phyloP scores from a whole-genome alignment of 1,140 invertebrate species.

The Laupala kohalensis region DNA sequence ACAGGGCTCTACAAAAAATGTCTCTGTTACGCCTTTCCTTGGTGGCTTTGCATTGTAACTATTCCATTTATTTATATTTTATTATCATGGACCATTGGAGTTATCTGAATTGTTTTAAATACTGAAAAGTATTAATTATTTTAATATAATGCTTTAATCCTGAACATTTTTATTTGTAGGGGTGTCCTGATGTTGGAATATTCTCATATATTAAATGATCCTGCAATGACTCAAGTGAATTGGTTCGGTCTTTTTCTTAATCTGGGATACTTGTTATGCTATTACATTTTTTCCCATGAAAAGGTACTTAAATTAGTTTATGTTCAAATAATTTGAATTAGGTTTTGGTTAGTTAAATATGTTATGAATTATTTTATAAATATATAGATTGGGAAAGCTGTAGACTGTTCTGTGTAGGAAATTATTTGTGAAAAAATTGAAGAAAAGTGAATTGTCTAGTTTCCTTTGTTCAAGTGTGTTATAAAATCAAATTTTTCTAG shows the following conservation, averaged over 20 bases:
- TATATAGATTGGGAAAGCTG: background rate
- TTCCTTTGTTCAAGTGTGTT: too few relatives aligned
- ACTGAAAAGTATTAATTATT: background rate
- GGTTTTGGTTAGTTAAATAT: too few relatives aligned
- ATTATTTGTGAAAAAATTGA: too few relatives aligned
- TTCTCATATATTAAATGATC: constrained; percentile 50
- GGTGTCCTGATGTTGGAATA: constrained; percentile 55
- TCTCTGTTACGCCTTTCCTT: constrained; percentile 51
- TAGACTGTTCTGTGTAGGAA: background rate
- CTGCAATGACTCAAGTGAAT: constrained; percentile 59
- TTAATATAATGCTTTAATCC: background rate
- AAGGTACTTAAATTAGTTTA: constrained; percentile 27
- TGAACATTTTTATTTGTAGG: constrained; percentile 32
- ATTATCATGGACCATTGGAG: background rate
- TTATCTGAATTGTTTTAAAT: background rate
- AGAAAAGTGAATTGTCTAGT: too few relatives aligned
- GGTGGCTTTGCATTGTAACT: constrained; percentile 63
- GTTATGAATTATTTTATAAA: background rate
- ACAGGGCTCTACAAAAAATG: constrained; percentile 43
- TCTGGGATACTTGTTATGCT: constrained; percentile 45
- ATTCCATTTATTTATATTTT: background rate
- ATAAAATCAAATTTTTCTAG: too few relatives aligned
- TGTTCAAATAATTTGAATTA: background rate
- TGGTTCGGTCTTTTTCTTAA: constrained; percentile 52
- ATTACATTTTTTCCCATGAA: constrained; percentile 43